phyloP scores from a whole-genome alignment of 2,888 invertebrate genomes.

The Micoletzkya japonica region DNA sequence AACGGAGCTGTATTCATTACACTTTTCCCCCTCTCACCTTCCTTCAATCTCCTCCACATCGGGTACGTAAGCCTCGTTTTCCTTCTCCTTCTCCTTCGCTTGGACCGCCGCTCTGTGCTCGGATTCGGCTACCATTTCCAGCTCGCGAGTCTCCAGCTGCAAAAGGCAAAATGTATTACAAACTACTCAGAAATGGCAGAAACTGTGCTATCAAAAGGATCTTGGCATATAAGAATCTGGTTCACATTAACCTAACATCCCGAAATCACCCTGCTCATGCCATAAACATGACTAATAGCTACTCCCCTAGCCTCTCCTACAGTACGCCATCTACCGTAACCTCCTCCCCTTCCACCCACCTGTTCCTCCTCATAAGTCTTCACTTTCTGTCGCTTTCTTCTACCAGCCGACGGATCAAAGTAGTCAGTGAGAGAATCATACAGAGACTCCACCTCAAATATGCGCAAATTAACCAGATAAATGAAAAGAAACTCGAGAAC shows the following conservation, averaged over 20 bases:
- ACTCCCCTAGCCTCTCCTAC: neutral
- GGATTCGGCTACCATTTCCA: constrained; percentile 28
- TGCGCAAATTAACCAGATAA: too few species aligned
- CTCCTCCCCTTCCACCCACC: too few species aligned
- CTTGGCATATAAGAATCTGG: neutral
- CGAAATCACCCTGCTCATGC: too few species aligned
- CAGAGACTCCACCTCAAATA: constrained; percentile 51
- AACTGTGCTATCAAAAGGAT: neutral
- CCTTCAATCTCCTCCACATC: constrained; percentile 19
- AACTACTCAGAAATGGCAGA: neutral
- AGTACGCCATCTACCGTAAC: neutral
- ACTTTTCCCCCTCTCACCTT: too few species aligned
- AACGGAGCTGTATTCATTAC: too few species aligned
- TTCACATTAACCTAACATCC: too few species aligned
- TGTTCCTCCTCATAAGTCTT: constrained; percentile 39
- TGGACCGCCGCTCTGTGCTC: constrained; percentile 7
- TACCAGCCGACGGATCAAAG: constrained; percentile 50
- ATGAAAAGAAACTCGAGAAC: too few species aligned
- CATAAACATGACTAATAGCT: neutral
- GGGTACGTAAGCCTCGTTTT: constrained; percentile 15
- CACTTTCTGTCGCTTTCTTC: constrained; percentile 39
- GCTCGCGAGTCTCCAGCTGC: constrained; percentile 24
- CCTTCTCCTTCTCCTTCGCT: constrained; percentile 23
- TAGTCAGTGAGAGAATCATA: constrained; percentile 62
- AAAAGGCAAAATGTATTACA: too few species aligned